These are phyloP conservation scores for Listronotus bonariensis DNA, from an alignment of 1,140 invertebrate species.

Conservation along the genomic window DNA sequence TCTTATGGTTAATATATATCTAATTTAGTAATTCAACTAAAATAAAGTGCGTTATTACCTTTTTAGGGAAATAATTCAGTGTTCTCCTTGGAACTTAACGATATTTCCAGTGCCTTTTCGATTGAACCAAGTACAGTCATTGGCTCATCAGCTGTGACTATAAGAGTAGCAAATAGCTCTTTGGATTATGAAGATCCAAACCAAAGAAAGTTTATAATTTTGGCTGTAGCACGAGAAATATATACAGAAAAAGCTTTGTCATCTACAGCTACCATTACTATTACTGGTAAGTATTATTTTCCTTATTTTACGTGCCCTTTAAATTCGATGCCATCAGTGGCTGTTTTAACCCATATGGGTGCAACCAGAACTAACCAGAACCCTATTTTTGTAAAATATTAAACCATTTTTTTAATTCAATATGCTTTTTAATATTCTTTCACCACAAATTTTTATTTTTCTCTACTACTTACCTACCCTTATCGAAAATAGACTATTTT, in stretches of 20 bases:
- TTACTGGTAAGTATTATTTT: conserved; percentile 55
- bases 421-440: no score
- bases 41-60: no score
- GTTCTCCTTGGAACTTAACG: conserved; percentile 76
- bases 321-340: no score
- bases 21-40: not conserved
- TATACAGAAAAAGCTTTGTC: conserved; percentile 75
- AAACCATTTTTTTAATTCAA: no score
- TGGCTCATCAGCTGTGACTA: conserved; percentile 79
- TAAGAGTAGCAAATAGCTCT: conserved; percentile 77
- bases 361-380: no score
- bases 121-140: conserved; percentile 79
- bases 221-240: conserved; percentile 83
- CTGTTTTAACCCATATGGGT: no score
- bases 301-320: no score
- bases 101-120: conserved; percentile 79
- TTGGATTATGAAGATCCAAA: conserved; percentile 92
- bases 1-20: no score
- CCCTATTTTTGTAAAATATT: no score
- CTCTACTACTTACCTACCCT: no score
- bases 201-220: conserved; percentile 86
- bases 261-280: conserved; percentile 85
- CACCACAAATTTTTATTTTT: no score
- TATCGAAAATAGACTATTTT: no score
- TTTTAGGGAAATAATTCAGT: conserved; percentile 77